Evolutionary conservation across 2,113 vertebrate genomes (phyloP), one percentile per base, ranked within the genome.

Genomic region (Stigmatopora argus): DNA sequence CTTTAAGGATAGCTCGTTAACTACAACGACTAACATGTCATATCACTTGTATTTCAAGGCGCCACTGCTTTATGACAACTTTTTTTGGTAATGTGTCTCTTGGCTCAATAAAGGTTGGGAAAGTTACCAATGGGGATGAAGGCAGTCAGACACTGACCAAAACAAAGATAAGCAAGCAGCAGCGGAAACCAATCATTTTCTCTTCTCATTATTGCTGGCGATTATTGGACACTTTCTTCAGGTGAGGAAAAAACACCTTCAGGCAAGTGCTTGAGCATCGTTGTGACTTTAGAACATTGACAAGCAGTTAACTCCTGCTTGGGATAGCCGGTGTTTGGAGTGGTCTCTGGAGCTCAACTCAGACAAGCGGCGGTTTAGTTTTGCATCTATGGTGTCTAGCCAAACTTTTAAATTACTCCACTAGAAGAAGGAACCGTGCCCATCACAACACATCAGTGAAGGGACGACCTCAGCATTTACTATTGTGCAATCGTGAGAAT

Each of bases 161-260:
- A 60, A 60, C 26, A 19, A 62, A 26, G 44, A 17, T 3, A 49
- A 64, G 19, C 58, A 69, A 68, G 74, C 55, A 70, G 62, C 65
- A 48, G 67, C 57, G 46, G 21, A 62, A 56, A 56, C 21, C 49
- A 35, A 41, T 62, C 63, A n/a, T 45, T 65, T n/a, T 41, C 11
- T 21, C 45, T 8, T 52, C 69, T 78, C 62, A 44, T 69, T 77
- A 63, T 78, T 72, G 75, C 69, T 67, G 26, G 26, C 26, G 26
- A 31, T 31, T 31, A 31, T 31, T 31, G 26, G 58, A 19, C 1
- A 10, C 11, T 52, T 52, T 9, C 19, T 21, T 49, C 8, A 9
- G 38, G 38, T 10, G 38, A 41, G 9, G 1, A 41, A 5, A 1
- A 41, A 2, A 3, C 38, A 41, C 38, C 48, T 51, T 51, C 18